These are phyloP conservation scores for Pipistrellus kuhlii DNA, from an alignment of 2,797 vertebrate genomes.

Conservation along the genomic window DNA sequence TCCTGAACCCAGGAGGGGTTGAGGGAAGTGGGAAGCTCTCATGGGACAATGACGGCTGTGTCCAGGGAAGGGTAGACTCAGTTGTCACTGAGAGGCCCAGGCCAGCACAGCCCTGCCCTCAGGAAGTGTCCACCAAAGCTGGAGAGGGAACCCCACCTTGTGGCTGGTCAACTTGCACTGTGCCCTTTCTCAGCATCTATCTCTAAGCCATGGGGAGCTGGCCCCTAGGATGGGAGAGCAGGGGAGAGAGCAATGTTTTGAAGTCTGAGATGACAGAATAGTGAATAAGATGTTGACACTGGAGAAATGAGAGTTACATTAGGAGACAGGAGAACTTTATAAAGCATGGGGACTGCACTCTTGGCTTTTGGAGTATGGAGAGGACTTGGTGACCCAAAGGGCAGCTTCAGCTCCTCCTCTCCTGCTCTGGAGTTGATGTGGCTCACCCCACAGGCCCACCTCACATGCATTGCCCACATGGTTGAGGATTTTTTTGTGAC, in stretches of 20 bases:
- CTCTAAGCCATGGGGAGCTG: not conserved
- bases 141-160: not conserved
- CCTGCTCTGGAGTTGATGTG: not conserved
- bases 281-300: not conserved
- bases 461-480: not conserved
- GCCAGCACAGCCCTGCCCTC: not conserved
- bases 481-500: not conserved
- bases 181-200: not conserved
- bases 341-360: not conserved
- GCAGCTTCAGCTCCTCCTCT: not conserved
- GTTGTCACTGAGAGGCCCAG: not conserved
- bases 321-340: not conserved
- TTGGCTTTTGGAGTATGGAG: not conserved
- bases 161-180: fast-evolving
- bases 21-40: not conserved
- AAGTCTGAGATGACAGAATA: not conserved
- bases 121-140: not conserved
- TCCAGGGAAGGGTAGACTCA: not conserved
- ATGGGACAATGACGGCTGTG: not conserved
- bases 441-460: not conserved
- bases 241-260: not conserved
- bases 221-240: not conserved
- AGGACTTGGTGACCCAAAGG: not conserved
- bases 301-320: not conserved
- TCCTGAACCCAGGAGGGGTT: not conserved